Evolutionary conservation across 35 echinoderm and acorn worm genomes (phyloP).

Genomic region (Diadema setosum): DNA sequence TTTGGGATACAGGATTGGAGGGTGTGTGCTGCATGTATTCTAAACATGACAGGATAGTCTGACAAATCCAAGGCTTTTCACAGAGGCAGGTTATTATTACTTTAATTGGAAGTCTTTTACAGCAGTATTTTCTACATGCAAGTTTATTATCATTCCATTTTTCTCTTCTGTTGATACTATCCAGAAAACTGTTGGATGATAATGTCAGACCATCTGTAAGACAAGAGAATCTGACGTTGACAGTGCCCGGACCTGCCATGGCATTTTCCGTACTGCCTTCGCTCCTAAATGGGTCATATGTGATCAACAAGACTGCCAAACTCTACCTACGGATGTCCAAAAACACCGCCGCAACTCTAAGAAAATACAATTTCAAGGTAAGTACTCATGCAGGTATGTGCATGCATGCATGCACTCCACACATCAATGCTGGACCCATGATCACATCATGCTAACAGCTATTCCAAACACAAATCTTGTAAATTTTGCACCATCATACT

Average conservation of each 20-base stretch:
- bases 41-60: too few relatives aligned
- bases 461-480: too few relatives aligned
- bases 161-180: background rate
- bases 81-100: too few relatives aligned
- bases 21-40: too few relatives aligned
- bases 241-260: background rate
- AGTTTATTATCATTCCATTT: background rate
- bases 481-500: too few relatives aligned
- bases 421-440: too few relatives aligned
- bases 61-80: too few relatives aligned
- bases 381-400: background rate
- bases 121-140: background rate
- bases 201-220: background rate
- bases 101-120: too few relatives aligned
- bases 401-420: too few relatives aligned
- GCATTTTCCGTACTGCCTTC: background rate
- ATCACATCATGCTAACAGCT: too few relatives aligned
- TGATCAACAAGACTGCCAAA: constrained; percentile 22
- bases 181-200: background rate
- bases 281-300: constrained; percentile 14
- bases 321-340: constrained; percentile 46
- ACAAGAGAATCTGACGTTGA: background rate
- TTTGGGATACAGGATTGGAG: too few relatives aligned
- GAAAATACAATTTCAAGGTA: constrained; percentile 67
- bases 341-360: constrained; percentile 1